Conservation (phyloP, 2,113 vertebrate species). For the Tachysurus vachellii region DNA sequence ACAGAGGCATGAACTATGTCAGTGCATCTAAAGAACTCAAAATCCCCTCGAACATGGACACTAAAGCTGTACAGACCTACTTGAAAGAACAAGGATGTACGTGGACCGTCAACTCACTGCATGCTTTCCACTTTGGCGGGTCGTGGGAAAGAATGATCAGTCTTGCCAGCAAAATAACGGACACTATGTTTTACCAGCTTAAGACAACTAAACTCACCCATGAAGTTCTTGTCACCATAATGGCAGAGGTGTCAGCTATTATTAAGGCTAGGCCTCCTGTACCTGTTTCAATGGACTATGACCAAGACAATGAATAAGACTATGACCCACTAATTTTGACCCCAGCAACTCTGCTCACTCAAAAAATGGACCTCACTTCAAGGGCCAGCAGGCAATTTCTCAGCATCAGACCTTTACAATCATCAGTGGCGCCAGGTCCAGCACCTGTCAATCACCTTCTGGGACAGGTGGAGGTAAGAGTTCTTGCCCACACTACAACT, state of each 20-base stretch:
- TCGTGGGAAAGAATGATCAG: constrained; percentile 30
- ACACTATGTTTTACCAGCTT: constrained; percentile 18
- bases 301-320: no score
- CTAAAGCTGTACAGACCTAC: constrained; percentile 20
- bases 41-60: constrained; percentile 45
- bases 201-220: constrained; percentile 15
- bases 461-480: constrained; percentile 10
- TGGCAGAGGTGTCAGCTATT: background rate
- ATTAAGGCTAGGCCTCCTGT: background rate
- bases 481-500: background rate
- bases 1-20: constrained; percentile 49
- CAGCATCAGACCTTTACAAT: constrained; percentile 2
- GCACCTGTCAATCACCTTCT: constrained; percentile 16
- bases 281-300: no score
- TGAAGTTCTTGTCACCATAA: constrained; percentile 13
- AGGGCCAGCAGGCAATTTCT: background rate
- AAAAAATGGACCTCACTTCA: no score
- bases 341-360: background rate
- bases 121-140: constrained; percentile 4
- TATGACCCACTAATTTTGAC: no score
- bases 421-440: constrained; percentile 15
- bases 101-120: constrained; percentile 22
- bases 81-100: background rate
- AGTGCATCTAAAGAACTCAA: constrained; percentile 39
- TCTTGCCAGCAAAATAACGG: background rate